Conservation (phyloP, 2,888 invertebrate species). For the Sclerodermus sp. region DNA sequence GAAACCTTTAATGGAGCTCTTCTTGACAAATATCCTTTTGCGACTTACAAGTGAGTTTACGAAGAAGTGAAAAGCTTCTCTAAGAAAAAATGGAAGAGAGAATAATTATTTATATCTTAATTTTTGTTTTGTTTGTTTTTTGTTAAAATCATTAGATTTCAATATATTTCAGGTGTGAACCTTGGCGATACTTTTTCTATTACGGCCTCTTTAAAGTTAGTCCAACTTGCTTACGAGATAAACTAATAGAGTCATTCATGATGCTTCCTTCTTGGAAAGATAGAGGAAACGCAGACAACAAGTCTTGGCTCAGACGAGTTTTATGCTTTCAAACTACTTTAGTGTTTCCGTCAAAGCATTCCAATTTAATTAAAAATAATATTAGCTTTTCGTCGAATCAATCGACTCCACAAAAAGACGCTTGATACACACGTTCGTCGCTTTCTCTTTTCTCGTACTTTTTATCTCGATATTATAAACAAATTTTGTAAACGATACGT, state of each 20-base stretch:
- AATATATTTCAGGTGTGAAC: slow-evolving; percentile 60
- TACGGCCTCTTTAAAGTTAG: slow-evolving; percentile 67
- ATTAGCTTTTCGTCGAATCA: no score
- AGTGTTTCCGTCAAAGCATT: no score
- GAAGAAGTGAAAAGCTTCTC: not conserved
- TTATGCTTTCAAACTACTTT: no score
- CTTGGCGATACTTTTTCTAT: slow-evolving; percentile 69
- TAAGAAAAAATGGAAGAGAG: not conserved
- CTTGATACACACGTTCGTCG: no score
- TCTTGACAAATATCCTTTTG: slow-evolving; percentile 63
- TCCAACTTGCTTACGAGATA: slow-evolving; percentile 64
- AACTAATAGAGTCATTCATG: slow-evolving; percentile 67
- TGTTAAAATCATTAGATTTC: no score
- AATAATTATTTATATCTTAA: not conserved
- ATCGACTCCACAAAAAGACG: no score
- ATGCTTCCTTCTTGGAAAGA: slow-evolving; percentile 63
- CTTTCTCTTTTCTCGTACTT: no score
- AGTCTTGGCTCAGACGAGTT: no score
- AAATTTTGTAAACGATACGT: no score
- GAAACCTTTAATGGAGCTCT: slow-evolving; percentile 67
- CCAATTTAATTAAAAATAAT: no score
- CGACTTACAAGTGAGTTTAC: slow-evolving; percentile 64
- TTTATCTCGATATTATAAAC: no score
- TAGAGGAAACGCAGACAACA: slow-evolving; percentile 3
- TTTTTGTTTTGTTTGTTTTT: not conserved